Conservation (phyloP, 2,888 invertebrate species). For the Paralinhomoeus sp. region DNA sequence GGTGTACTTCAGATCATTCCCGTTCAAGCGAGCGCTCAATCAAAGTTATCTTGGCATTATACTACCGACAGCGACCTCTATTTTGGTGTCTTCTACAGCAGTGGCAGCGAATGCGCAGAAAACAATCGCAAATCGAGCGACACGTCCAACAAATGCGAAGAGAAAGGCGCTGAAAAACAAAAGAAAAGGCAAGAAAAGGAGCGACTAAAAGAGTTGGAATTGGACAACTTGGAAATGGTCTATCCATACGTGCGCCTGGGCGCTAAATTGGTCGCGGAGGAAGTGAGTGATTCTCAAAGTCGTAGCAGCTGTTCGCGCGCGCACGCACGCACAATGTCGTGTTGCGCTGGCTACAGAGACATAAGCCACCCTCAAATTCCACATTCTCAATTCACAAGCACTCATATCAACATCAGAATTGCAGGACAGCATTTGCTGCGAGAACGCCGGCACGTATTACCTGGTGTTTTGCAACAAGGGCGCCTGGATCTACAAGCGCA, state of each 20-base stretch:
- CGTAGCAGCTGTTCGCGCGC: too few relatives aligned
- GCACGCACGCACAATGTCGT: too few relatives aligned
- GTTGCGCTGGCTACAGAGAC: too few relatives aligned
- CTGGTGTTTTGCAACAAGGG: conserved; percentile 19
- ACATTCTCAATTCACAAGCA: too few relatives aligned
- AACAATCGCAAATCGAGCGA: too few relatives aligned
- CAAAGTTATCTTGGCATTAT: conserved; percentile 19
- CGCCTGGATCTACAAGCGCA: conserved; percentile 14
- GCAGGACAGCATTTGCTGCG: conserved; percentile 11
- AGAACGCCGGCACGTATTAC: conserved; percentile 11
- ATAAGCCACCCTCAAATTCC: too few relatives aligned
- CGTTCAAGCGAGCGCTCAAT: conserved; percentile 10
- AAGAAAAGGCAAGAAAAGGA: too few relatives aligned
- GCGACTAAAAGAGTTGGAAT: conserved; percentile 8
- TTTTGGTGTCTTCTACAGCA: conserved; percentile 20
- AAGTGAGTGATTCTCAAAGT: too few relatives aligned
- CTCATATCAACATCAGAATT: too few relatives aligned
- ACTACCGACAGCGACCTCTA: conserved; percentile 20
- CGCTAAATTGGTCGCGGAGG: conserved; percentile 22
- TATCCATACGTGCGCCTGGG: conserved; percentile 20
- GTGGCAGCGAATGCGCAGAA: neutral
- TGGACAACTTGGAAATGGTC: conserved; percentile 18
- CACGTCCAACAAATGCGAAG: too few relatives aligned
- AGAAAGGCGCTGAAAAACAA: too few relatives aligned
- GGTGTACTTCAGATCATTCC: conserved; percentile 11